A percentile compares a stretch with the other conserved stretches of the same genome.
phyloP scores from a whole-genome alignment of 92 coral and sea anemone species.

The Epizoanthus scotinus region DNA sequence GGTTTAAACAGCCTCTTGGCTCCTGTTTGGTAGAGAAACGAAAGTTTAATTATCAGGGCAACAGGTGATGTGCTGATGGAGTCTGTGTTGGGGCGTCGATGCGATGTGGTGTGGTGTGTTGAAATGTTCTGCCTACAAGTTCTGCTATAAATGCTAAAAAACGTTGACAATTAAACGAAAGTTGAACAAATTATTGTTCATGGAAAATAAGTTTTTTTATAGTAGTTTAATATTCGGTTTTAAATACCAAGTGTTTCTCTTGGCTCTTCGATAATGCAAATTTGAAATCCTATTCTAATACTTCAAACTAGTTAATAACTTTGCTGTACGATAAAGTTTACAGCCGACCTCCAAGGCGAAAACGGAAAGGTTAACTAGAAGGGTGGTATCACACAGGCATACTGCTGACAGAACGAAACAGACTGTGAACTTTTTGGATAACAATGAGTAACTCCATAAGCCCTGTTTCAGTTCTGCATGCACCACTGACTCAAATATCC shows the following conservation, averaged over 20 bases:
- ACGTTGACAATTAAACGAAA: not conserved
- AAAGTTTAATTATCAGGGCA: not conserved
- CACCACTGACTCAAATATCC: slow-evolving; percentile 4
- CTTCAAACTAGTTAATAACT: not conserved
- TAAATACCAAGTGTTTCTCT: not conserved
- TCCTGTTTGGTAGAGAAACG: slow-evolving; percentile 18
- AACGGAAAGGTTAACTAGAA: not conserved
- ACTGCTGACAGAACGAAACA: not conserved
- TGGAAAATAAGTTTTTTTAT: not conserved
- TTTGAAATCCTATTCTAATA: too few relatives aligned
- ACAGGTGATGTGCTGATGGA: not conserved
- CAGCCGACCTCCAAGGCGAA: not conserved
- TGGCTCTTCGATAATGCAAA: too few relatives aligned
- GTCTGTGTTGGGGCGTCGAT: not conserved
- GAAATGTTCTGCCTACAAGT: not conserved
- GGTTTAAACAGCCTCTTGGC: slow-evolving; percentile 47
- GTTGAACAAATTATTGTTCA: not conserved
- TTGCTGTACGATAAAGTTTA: not conserved
- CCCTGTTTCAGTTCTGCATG: slow-evolving; percentile 2
- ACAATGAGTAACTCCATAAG: not conserved
- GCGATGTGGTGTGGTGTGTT: not conserved
- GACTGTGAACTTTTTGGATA: not conserved
- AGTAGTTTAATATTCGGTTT: not conserved
- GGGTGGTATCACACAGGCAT: not conserved
- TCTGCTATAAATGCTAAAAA: not conserved